A percentile compares a stretch with the other conserved stretches of the same genome.
phyloP scores from a whole-genome alignment of 2,113 vertebrate species.

The Heloderma charlesbogerti region DNA sequence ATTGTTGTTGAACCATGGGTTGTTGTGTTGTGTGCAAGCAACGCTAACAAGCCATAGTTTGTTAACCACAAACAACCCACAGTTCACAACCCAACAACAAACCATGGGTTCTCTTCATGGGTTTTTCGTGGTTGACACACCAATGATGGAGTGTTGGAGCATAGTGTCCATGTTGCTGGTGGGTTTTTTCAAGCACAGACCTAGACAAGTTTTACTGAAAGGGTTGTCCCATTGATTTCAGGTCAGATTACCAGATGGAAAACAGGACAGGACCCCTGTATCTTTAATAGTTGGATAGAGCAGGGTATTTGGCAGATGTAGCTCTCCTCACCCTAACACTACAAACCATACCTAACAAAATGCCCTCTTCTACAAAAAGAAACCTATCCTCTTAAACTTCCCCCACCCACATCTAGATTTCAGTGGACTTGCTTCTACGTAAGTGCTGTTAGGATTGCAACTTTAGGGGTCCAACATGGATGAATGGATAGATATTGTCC shows the following conservation, averaged over 20 bases:
- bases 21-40: too few species aligned
- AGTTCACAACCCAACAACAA: too few species aligned
- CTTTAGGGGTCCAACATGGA: not conserved
- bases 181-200: not conserved
- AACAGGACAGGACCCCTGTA: not conserved
- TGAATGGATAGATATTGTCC: not conserved
- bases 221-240: not conserved
- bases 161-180: not conserved
- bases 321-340: not conserved
- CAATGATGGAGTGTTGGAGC: not conserved
- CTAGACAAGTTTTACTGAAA: not conserved
- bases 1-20: too few species aligned
- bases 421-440: not conserved
- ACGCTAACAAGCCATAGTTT: too few species aligned
- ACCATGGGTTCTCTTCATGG: too few species aligned
- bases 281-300: not conserved
- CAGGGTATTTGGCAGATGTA: not conserved
- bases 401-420: not conserved
- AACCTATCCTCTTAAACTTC: not conserved
- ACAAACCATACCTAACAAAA: not conserved
- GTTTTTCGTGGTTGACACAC: too few species aligned
- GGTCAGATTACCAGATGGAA: not conserved
- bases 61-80: too few species aligned
- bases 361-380: not conserved
- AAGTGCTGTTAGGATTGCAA: not conserved